A percentile compares a stretch with the other conserved stretches of the same genome.
Conservation (phyloP, 2,888 invertebrate species). For the Terebella lapidaria region DNA sequence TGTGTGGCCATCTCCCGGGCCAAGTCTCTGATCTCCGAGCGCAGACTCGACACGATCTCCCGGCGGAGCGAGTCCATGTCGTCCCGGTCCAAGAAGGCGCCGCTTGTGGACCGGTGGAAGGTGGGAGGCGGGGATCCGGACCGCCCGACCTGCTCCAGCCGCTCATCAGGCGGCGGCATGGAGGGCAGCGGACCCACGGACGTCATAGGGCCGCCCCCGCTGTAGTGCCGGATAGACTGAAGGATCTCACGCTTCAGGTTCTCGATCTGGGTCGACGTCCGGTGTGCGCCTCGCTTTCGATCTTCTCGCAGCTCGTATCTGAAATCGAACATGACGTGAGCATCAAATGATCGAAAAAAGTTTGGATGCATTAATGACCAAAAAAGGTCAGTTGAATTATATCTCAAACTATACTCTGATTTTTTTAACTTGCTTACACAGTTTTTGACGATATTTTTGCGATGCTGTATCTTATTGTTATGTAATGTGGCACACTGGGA, state of each 20-base stretch:
- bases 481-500: too few relatives aligned
- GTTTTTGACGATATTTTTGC: too few relatives aligned
- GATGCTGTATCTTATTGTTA: too few relatives aligned
- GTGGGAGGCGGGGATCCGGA: slow-evolving; percentile 2
- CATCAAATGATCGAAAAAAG: too few relatives aligned
- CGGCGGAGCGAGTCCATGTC: slow-evolving; percentile 45
- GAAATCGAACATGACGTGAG: slow-evolving; percentile 8
- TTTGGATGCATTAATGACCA: too few relatives aligned
- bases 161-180: not conserved
- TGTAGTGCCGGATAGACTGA: slow-evolving; percentile 34
- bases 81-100: slow-evolving; percentile 29
- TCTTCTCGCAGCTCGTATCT: slow-evolving; percentile 59
- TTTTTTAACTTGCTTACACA: too few relatives aligned
- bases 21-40: slow-evolving; percentile 31
- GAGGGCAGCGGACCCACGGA: not conserved
- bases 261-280: slow-evolving; percentile 56
- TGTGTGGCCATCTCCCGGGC: slow-evolving; percentile 11
- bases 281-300: slow-evolving; percentile 54
- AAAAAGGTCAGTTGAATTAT: too few relatives aligned
- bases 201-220: not conserved
- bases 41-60: slow-evolving; percentile 41
- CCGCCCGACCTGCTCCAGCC: not conserved
- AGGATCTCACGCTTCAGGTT: slow-evolving; percentile 56
- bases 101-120: slow-evolving; percentile 14
- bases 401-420: too few relatives aligned